phyloP scores from a whole-genome alignment of 2,113 vertebrate species.

The Sorex fumeus region DNA sequence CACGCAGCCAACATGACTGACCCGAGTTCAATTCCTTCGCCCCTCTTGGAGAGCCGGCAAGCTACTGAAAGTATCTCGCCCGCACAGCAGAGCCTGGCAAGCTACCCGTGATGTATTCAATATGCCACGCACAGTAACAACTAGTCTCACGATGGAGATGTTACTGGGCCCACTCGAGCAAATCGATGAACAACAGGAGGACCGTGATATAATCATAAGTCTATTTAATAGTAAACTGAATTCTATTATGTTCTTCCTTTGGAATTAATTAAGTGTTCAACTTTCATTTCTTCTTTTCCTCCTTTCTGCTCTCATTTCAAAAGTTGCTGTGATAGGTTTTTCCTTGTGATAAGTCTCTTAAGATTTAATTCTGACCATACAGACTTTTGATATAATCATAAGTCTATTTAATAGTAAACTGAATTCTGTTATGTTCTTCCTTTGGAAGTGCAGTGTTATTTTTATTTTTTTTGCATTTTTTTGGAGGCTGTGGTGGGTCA shows the following conservation, averaged over 20 bases:
- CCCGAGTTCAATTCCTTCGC: too few relatives aligned
- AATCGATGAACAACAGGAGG: too few relatives aligned
- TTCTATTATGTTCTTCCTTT: slow-evolving; percentile 55
- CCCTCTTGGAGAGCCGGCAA: too few relatives aligned
- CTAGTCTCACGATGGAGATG: too few relatives aligned
- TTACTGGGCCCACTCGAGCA: too few relatives aligned
- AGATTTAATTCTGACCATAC: slow-evolving; percentile 47
- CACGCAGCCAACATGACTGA: too few relatives aligned
- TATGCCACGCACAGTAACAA: too few relatives aligned
- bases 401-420: slow-evolving; percentile 60
- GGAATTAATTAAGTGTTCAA: slow-evolving; percentile 49
- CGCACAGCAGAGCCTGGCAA: too few relatives aligned
- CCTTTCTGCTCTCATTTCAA: slow-evolving; percentile 39
- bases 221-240: slow-evolving; percentile 36
- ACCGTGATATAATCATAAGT: slow-evolving; percentile 41
- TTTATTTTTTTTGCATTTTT: neutral
- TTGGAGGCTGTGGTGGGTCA: too few relatives aligned
- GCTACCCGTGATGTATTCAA: too few relatives aligned
- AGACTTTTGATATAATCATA: neutral
- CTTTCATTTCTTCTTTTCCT: slow-evolving; percentile 39
- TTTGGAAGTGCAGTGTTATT: slow-evolving; percentile 33
- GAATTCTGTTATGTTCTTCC: neutral
- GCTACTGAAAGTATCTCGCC: too few relatives aligned
- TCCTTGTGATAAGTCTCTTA: slow-evolving; percentile 19
- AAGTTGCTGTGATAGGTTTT: slow-evolving; percentile 49